Conservation (phyloP, 2,113 vertebrate species). For the Hippocampus guttulatus region DNA sequence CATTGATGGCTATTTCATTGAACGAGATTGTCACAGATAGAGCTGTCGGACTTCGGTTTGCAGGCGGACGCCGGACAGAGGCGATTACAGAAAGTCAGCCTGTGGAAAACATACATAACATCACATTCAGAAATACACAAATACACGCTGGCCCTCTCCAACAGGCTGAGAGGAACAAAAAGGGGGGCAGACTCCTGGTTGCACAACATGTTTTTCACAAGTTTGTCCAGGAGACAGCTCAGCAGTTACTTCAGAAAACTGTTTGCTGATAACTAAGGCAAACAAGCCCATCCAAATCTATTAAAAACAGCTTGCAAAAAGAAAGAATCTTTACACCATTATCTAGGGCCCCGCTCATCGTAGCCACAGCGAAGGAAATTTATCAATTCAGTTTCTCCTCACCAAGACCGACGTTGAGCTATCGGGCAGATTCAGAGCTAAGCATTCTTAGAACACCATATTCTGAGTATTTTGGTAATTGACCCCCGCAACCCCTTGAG, state of each 20-base stretch:
- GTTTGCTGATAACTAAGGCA: conserved; percentile 38
- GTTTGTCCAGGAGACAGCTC: conserved; percentile 45
- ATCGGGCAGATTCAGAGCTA: conserved; percentile 42
- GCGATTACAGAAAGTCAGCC: conserved; percentile 9
- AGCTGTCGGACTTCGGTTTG: neutral
- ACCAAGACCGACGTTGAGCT: conserved; percentile 28
- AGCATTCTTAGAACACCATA: conserved; percentile 47
- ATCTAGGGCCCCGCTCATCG: conserved; percentile 11
- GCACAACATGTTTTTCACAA: conserved; percentile 67
- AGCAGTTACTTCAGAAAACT: conserved; percentile 50
- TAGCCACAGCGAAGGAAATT: conserved; percentile 6
- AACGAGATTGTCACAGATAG: neutral
- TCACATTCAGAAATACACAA: conserved; percentile 6
- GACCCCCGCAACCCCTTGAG: conserved; percentile 5
- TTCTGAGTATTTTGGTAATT: conserved; percentile 51
- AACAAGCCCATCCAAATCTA: conserved; percentile 26
- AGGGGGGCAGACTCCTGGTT: conserved; percentile 53
- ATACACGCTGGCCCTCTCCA: conserved; percentile 19
- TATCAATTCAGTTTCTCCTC: conserved; percentile 28
- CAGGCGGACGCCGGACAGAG: neutral
- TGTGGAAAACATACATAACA: conserved; percentile 22
- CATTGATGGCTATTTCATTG: conserved; percentile 5
- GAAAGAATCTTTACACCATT: conserved; percentile 16
- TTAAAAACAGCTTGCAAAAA: conserved; percentile 13
- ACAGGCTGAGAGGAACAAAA: conserved; percentile 50